Evolutionary conservation across 2,888 invertebrate species (phyloP).

Genomic region (Ellobium chinense): DNA sequence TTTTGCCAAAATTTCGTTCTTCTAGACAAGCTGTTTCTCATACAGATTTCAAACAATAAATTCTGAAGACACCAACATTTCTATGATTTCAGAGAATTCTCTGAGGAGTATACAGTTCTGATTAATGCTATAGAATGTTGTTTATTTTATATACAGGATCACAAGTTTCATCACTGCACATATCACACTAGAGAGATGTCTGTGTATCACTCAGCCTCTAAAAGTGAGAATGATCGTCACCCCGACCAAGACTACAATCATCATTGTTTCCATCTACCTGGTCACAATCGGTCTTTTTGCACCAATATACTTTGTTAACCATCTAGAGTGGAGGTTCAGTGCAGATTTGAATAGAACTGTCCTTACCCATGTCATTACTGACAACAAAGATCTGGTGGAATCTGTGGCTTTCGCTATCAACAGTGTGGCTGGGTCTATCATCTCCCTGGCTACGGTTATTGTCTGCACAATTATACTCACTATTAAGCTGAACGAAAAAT

Average conservation of each 20-base stretch:
- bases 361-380: not conserved
- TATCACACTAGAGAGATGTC: slow-evolving; percentile 15
- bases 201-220: slow-evolving; percentile 11
- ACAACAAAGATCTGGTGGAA: not conserved
- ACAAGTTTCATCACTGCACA: slow-evolving; percentile 7
- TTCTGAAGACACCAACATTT: too few relatives aligned
- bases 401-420: not conserved
- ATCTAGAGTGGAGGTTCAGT: slow-evolving; percentile 1
- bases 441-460: not conserved
- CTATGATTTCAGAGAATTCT: too few relatives aligned
- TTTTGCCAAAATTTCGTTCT: too few relatives aligned
- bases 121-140: too few relatives aligned
- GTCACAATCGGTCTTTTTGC: not conserved
- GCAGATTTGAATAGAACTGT: not conserved
- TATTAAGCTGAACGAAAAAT: not conserved
- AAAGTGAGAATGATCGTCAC: not conserved
- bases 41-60: too few relatives aligned
- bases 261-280: not conserved
- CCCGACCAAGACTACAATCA: not conserved
- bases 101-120: too few relatives aligned
- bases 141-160: not conserved
- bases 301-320: slow-evolving; percentile 7
- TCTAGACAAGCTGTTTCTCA: too few relatives aligned
- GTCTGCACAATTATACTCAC: not conserved
- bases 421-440: not conserved